phyloP scores from a whole-genome alignment of 2,888 invertebrate genomes.

The Hyppa rectilinea region DNA sequence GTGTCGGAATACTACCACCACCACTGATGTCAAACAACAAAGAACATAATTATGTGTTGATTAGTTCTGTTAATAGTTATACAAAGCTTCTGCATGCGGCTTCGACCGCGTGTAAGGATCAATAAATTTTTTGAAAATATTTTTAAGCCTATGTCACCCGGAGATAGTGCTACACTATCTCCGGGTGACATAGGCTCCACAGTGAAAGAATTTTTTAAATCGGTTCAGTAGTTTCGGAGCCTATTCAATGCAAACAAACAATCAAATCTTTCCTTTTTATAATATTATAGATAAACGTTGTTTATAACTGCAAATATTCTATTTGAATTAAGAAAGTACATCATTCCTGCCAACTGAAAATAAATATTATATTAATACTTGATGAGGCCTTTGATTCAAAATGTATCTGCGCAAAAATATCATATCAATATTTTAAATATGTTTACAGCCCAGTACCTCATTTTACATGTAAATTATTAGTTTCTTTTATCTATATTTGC shows the following conservation, averaged over 20 bases:
- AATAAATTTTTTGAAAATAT: too few relatives aligned
- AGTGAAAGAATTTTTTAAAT: too few relatives aligned
- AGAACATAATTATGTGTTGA: slow-evolving; percentile 22
- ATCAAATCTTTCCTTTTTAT: too few relatives aligned
- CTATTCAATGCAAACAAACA: too few relatives aligned
- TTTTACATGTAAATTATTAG: not conserved
- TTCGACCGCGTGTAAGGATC: too few relatives aligned
- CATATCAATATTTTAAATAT: not conserved
- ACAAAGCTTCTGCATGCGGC: too few relatives aligned
- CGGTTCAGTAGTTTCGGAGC: too few relatives aligned
- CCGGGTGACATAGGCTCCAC: too few relatives aligned
- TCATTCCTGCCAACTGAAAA: not conserved
- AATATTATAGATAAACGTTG: slow-evolving; percentile 22
- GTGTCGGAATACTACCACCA: slow-evolving; percentile 62
- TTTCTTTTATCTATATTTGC: not conserved
- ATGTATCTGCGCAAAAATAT: not conserved
- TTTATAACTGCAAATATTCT: not conserved
- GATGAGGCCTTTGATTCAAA: not conserved
- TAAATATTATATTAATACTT: not conserved
- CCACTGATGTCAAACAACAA: slow-evolving; percentile 8
- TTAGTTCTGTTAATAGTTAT: slow-evolving; percentile 16
- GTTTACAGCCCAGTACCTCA: too few relatives aligned
- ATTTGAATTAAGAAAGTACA: not conserved
- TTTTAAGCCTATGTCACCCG: too few relatives aligned
- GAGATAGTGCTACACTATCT: too few relatives aligned